These are phyloP conservation scores for Meganola albula DNA, from an alignment of 2,888 invertebrate genomes.

Conservation along the genomic window DNA sequence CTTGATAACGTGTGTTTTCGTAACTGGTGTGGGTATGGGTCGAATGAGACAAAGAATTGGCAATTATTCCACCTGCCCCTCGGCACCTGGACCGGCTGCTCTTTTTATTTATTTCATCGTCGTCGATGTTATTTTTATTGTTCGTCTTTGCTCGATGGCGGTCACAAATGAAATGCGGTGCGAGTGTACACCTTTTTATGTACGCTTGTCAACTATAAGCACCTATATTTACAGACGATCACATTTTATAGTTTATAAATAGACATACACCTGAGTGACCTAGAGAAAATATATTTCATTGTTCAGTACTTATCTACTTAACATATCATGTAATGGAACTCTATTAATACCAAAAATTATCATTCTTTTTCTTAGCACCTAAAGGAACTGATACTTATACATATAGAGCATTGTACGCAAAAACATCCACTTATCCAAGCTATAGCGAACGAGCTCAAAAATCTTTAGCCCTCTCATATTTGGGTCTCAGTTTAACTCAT, in stretches of 20 bases:
- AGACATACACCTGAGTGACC: no score
- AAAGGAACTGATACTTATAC: no score
- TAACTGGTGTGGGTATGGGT: slow-evolving; percentile 50
- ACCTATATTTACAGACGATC: slow-evolving; percentile 29
- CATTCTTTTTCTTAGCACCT: no score
- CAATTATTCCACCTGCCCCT: slow-evolving; percentile 76
- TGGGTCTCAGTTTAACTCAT: slow-evolving; percentile 31
- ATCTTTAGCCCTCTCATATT: slow-evolving; percentile 28
- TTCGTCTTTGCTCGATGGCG: slow-evolving; percentile 55
- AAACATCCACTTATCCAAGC: slow-evolving; percentile 28
- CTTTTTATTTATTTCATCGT: slow-evolving; percentile 74
- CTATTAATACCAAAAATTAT: no score
- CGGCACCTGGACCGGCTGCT: slow-evolving; percentile 71
- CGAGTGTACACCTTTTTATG: slow-evolving; percentile 41
- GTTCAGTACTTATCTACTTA: no score
- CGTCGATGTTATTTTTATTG: slow-evolving; percentile 74
- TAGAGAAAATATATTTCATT: no score
- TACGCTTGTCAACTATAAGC: slow-evolving; percentile 34
- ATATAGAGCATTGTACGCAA: no score
- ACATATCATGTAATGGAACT: no score
- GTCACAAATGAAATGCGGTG: slow-evolving; percentile 47
- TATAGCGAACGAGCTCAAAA: slow-evolving; percentile 34
- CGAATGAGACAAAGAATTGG: slow-evolving; percentile 77
- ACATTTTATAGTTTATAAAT: slow-evolving; percentile 19
- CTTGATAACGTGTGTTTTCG: slow-evolving; percentile 55